phyloP scores from a whole-genome alignment of 2,797 vertebrate genomes.

The Muscicapa comitata region DNA sequence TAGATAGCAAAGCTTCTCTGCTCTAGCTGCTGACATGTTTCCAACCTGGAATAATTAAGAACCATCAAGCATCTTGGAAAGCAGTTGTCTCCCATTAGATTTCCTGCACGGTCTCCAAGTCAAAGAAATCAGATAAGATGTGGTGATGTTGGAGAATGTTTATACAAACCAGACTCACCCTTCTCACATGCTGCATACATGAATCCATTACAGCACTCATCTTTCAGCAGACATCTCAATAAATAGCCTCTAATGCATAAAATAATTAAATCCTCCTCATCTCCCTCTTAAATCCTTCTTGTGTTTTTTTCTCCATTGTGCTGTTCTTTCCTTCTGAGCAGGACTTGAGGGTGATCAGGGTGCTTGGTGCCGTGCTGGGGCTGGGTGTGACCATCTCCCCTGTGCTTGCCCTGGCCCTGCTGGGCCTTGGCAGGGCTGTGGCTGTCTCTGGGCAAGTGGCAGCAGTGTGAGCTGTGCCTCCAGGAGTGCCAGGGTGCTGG shows the following conservation, averaged over 20 bases:
- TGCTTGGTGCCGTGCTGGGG: rapidly evolving
- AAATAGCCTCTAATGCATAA: not conserved
- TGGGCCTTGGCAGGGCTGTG: rapidly evolving
- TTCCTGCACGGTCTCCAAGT: conserved; percentile 46
- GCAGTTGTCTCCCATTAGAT: not conserved
- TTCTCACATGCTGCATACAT: not conserved
- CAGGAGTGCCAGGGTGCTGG: not conserved
- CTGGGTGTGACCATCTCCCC: not conserved
- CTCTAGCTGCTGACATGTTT: not conserved
- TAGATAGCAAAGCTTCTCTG: not conserved
- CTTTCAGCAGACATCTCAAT: not conserved
- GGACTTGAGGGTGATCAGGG: not conserved
- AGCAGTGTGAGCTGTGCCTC: rapidly evolving
- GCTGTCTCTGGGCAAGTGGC: rapidly evolving
- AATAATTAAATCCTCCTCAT: conserved; percentile 5
- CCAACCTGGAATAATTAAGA: conserved; percentile 40
- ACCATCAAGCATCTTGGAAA: not conserved
- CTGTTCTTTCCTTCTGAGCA: not conserved
- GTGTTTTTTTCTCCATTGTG: not conserved
- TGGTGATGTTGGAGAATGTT: conserved; percentile 64
- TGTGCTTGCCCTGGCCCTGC: rapidly evolving
- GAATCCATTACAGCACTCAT: not conserved
- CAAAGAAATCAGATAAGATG: conserved; percentile 60
- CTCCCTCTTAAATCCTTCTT: not conserved
- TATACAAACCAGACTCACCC: not conserved